These are phyloP conservation scores for Campylomormyrus tamandua DNA, from an alignment of 2,113 vertebrate species.

Conservation along the genomic window DNA sequence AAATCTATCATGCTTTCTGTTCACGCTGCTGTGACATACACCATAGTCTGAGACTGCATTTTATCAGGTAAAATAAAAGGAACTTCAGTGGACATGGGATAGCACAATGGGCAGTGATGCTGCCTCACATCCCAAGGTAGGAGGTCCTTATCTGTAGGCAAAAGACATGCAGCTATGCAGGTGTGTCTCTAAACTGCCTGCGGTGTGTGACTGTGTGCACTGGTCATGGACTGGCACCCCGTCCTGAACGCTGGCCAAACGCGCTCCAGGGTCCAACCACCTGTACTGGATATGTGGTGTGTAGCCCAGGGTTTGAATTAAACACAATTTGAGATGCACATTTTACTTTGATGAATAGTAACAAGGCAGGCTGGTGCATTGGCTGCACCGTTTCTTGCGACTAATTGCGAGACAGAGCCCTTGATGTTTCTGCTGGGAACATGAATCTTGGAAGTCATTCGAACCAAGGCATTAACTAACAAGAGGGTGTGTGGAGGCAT, in stretches of 20 bases:
- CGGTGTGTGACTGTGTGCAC: background rate
- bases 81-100: background rate
- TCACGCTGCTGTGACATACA: background rate
- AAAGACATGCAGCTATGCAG: background rate
- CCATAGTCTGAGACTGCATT: background rate
- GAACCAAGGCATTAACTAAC: conserved; percentile 21
- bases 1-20: background rate
- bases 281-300: background rate
- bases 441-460: conserved; percentile 9
- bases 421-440: conserved; percentile 9
- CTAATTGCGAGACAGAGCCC: conserved; percentile 14
- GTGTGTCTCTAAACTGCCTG: background rate
- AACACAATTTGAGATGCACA: background rate
- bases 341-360: background rate
- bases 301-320: background rate
- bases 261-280: background rate
- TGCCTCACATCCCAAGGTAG: background rate
- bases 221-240: background rate
- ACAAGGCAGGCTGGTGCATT: background rate
- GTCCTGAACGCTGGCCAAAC: background rate
- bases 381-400: background rate
- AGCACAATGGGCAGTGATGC: background rate
- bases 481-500: background rate
- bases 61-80: background rate
- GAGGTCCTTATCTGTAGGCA: background rate